Base-by-base conservation (phyloP, 2,113 vertebrate genomes). In the Chloebia gouldiae region DNA sequence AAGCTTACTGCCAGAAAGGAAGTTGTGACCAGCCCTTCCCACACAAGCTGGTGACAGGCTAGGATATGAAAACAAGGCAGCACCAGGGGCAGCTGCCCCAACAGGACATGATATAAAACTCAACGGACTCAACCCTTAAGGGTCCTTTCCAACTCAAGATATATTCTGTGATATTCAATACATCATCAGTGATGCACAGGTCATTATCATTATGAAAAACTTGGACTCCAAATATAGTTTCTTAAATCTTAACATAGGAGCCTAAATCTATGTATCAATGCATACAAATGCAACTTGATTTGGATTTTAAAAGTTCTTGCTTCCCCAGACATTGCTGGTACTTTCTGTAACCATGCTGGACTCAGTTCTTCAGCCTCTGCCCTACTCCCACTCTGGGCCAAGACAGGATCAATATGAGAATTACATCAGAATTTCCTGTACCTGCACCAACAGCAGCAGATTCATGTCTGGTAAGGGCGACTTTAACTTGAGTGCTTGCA, bases 401-500 rank as follows among this genome's bases (percentile, higher is more conserved):
- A 80, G 60, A 50, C 24, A 78, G 59, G 19, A 71, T 76, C 23
- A 69, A 65, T 20, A 33, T 27, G 15, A 68, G 50, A 90, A 91
- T 65, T 79, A 84, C 37, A 72, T 7, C 19, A 86, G 60, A n/a
- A 64, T 50, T 17, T 65, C 30, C 56, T 85, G 94, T 98, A 99
- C 99, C 99, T 99, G 99, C 59, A 99, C 99, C 93, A 99, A 97
- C 81, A 99, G 98, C 90, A 99, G 97, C 88, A 99, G 98, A 97
- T 99, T 99, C 71, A 99, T 99, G 88, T 99, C 99, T 85, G 99
- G 99, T 85, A 99, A 97, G 31, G 99, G 98, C 24, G 99, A 99
- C 94, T 99, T 99, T 90, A 99, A 98, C 98, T 99, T 99, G 86
- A 99, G 98, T 49, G 99, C 99, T 96, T 99, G 99, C 69, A 99